Evolutionary conservation across 2,888 invertebrate genomes (phyloP), one percentile per base, ranked within the genome.

Genomic region (Aricia artaxerxes): DNA sequence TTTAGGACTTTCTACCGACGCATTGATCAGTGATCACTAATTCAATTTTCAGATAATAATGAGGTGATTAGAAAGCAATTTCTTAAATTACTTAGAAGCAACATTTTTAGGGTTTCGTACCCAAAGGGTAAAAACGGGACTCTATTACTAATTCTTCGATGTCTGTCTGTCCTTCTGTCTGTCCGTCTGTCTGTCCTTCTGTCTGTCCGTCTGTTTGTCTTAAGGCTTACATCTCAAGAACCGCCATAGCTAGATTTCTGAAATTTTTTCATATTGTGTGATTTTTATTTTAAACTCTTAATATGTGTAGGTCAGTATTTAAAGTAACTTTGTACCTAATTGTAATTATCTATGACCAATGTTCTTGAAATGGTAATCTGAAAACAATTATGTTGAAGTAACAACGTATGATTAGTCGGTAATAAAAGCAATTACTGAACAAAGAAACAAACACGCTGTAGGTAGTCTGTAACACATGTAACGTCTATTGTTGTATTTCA

Each of bases 321-420:
- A 61, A 61, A 9, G 61, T 31, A 31, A 4, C 11, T 11, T 24
- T 24, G 24, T 24, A 24, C 24, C 24, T 24, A 24, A 24, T 24
- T 24, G 24, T 24, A 9, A 24, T 64, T 64, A 69, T 69, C 35
- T 13, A 13, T 69, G 4, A 69, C 69, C 69, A 69, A 35, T 35
- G 13, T 69, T 69, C 35, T 69, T 64, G 64, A 24, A 64, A 31
- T 64, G 9, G 64, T 64, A 31, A 31, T 69, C 35, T 61, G 40
- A 24, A 76, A 40, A 16, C 38, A 76, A 61, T 40, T 7, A 57
- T 16, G 44, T 61, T 64, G 44, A 11, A 78, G 64, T 78, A 6
- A 31, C 24, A 16, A 64, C 24, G 61, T 40, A 38, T 78, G 31
- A 78, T 79, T 84, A 83, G 83, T 84, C 79, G 80, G 49, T 82